Base-by-base conservation (phyloP, 2,113 vertebrate genomes). In the Penelope pileata region DNA sequence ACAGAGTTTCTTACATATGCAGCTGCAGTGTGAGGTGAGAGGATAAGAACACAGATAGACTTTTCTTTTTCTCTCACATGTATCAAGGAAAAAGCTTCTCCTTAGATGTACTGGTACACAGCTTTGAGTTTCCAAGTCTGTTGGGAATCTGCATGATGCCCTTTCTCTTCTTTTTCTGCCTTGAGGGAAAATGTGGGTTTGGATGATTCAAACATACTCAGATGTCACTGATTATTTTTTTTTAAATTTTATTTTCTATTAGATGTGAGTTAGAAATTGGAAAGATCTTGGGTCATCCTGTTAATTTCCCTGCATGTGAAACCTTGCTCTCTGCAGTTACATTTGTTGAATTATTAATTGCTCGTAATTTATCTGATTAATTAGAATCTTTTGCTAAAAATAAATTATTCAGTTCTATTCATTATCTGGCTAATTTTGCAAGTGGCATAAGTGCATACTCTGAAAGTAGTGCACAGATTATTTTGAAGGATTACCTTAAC, bases 321-420 rank as follows among this genome's bases (percentile, higher is more conserved):
- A 79, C n/a, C 85, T 87, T 82, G 40, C 30, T 93, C 36, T 67
- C 70, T 66, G 45, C 70, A 85, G 81, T 91, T 92, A 73, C 45
- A 73, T 76, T 89, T 86, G 24, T 84, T 96, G 62, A 94, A 96
- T 94, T 95, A 95, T 95, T 95, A 92, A 93, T 85, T 95, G 30
- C 6, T 92, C 9, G n/a, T 92, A 91, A 95, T 95, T 85, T 97
- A 73, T 85, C 84, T 87, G 81, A 91, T 95, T 93, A 91, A 94
- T 93, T 96, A 89, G 70, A 91, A 92, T 36, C 43, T 96, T 92
- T 91, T 93, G 3, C 48, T 84, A 82, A 75, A 92, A 95, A 91
- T 93, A 89, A 95, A 93, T 97, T 92, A 95, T 93, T 97, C 78
- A 94, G 23, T 66, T 76, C 73, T 91, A 89, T 93, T 89, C 77